These are phyloP conservation scores for Bhutanitis thaidina DNA, from an alignment of 2,888 invertebrate species.

Conservation along the genomic window DNA sequence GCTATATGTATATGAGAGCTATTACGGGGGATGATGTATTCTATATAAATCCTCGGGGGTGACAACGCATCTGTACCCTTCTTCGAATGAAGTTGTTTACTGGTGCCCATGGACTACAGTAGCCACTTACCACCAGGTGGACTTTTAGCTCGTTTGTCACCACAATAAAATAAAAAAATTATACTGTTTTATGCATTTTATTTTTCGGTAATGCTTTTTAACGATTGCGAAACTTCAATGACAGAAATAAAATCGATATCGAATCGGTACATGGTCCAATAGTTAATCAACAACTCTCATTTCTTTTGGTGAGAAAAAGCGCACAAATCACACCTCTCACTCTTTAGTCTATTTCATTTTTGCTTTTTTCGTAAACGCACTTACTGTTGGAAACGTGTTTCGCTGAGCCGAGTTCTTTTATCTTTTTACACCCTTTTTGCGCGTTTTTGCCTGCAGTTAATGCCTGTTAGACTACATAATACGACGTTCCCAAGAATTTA, in stretches of 20 bases:
- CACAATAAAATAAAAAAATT: too few relatives aligned
- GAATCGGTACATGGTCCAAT: constrained; percentile 34
- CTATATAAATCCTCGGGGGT: too few relatives aligned
- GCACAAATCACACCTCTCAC: constrained; percentile 73
- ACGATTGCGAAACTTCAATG: background rate
- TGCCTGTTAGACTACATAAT: constrained; percentile 46
- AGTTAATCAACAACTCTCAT: constrained; percentile 51
- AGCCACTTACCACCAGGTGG: too few relatives aligned
- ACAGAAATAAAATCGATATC: constrained; percentile 13
- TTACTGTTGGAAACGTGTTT: constrained; percentile 53
- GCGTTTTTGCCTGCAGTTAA: constrained; percentile 45
- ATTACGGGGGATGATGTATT: too few relatives aligned
- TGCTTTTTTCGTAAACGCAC: constrained; percentile 46
- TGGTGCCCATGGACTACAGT: too few relatives aligned
- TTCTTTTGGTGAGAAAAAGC: constrained; percentile 53
- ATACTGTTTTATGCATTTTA: too few relatives aligned
- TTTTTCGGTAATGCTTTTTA: too few relatives aligned
- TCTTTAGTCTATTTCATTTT: constrained; percentile 31
- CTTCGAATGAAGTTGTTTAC: too few relatives aligned
- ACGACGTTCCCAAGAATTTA: constrained; percentile 26
- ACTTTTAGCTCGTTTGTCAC: too few relatives aligned
- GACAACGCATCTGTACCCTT: too few relatives aligned
- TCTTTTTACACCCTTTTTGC: constrained; percentile 39
- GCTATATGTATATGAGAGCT: too few relatives aligned
- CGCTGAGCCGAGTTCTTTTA: constrained; percentile 35